A percentile compares a stretch with the other conserved stretches of the same genome.
Evolutionary conservation across 2,113 vertebrate species (phyloP).

Genomic region (Mesocricetus auratus): DNA sequence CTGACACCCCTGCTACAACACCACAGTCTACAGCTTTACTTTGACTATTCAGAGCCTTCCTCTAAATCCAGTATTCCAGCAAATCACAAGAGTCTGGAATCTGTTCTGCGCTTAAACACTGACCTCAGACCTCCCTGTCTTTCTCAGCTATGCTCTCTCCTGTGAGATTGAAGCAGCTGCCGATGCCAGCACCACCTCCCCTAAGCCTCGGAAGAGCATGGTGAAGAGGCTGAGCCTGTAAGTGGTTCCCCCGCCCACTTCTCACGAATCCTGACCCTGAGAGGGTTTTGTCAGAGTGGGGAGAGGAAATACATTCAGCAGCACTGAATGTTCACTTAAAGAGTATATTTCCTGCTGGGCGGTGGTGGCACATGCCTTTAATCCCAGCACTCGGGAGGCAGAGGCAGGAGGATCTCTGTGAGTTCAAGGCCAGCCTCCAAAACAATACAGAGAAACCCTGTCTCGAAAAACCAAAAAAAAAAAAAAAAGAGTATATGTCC

Average conservation of each 20-base stretch:
- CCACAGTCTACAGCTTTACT: not conserved
- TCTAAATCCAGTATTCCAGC: not conserved
- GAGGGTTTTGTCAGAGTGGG: not conserved
- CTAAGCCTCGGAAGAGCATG: conserved; percentile 95
- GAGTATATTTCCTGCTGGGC: not conserved
- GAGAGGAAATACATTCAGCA: not conserved
- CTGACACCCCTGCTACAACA: not conserved
- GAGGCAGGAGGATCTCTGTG: too few relatives aligned
- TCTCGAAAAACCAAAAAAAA: too few relatives aligned
- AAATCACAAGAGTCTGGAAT: rapidly evolving
- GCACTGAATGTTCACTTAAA: not conserved
- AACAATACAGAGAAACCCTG: too few relatives aligned
- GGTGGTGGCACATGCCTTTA: too few relatives aligned
- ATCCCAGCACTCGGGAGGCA: too few relatives aligned
- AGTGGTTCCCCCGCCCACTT: conserved; percentile 79
- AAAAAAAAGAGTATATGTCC: not conserved
- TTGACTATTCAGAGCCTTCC: not conserved
- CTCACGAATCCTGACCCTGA: not conserved
- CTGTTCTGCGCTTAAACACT: not conserved
- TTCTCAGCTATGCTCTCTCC: conserved; percentile 91
- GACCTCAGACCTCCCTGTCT: conserved; percentile 35
- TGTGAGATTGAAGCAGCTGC: conserved; percentile 92
- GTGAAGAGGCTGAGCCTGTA: conserved; percentile 97
- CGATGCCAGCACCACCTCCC: conserved; percentile 90
- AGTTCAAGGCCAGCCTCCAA: too few relatives aligned